Base-by-base conservation (phyloP, 1,140 invertebrate genomes). In the Eurosta solidaginis region DNA sequence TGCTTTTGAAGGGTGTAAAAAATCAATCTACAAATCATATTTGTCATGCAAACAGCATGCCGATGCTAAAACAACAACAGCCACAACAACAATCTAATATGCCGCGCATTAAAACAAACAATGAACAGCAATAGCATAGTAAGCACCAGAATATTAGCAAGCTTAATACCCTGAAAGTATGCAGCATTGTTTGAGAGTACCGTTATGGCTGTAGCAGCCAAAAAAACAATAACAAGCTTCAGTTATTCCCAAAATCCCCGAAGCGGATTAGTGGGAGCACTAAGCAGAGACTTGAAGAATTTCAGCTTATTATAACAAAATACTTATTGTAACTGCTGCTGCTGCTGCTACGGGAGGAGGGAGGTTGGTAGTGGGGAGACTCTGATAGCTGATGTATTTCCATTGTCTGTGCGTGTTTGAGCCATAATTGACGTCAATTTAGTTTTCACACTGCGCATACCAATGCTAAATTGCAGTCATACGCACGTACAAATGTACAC, bases 381-480 rank as follows among this genome's bases (percentile, higher is more conserved):
- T 22, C 22, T 45, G 27, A 9, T 27, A 2, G 44, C 44, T 44
- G 73, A 45, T 74, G 44, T 74, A 74, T 44, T 47, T 44, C 73
- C 45, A 27, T 44, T 74, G 44, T 47, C 73, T 74, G 40, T 74
- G 73, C 73, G 40, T 74, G 73, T 74, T 44, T 74, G 73, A n/a
- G 27, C 7, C 83, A 83, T 86, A 86, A 86, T 86, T 86, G 85
- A 83, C 85, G 85, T 85, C 85, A 86, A 86, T 86, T 86, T 85
- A 82, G 83, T 86, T 86, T 86, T 86, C 85, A 83, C 85, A 85
- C 85, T 82, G 84, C 82, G 85, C 83, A 85, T 86, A 86, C 82
- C 82, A 85, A 85, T 77, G 79, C 29, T 76, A 47, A 47, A 45
- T 45, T 7, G 59, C 17, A 22, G n/a, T 14, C 54, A 59, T 36